Evolutionary conservation across 1,140 invertebrate species (phyloP).

Genomic region (Sinella curviseta): DNA sequence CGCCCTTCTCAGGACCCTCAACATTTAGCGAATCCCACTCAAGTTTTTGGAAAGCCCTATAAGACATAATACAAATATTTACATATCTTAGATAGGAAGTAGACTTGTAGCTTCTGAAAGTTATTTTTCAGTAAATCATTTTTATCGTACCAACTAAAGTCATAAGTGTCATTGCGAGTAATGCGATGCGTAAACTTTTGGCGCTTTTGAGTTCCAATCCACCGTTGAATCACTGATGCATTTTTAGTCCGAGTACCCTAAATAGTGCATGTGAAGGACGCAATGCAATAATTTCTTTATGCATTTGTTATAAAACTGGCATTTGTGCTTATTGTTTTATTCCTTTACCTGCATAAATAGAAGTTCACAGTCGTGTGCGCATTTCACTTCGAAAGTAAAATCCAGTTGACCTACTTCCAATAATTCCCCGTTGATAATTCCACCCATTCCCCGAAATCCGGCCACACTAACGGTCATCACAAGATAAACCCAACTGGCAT

Average conservation of each 20-base stretch:
- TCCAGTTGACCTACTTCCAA: conserved; percentile 56
- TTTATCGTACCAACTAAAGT: conserved; percentile 58
- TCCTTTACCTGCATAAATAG: conserved; percentile 61
- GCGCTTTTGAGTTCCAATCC: conserved; percentile 55
- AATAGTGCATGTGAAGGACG: conserved; percentile 2
- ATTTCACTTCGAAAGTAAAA: conserved; percentile 61
- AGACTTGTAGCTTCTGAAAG: neutral
- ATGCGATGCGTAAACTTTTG: conserved; percentile 56
- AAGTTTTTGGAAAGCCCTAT: conserved; percentile 59
- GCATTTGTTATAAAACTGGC: neutral
- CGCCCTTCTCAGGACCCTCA: neutral
- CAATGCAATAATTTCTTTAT: neutral
- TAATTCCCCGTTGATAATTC: conserved; percentile 54
- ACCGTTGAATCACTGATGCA: conserved; percentile 55
- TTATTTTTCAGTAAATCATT: neutral
- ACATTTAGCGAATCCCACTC: conserved; percentile 49
- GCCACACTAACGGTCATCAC: conserved; percentile 57
- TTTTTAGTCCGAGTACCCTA: conserved; percentile 55
- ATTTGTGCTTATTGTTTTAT: neutral
- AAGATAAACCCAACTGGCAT: conserved; percentile 57
- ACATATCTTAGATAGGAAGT: neutral
- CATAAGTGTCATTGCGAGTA: conserved; percentile 57
- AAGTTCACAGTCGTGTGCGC: conserved; percentile 58
- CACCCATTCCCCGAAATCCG: conserved; percentile 58
- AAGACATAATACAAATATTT: neutral